A percentile compares a stretch with the other conserved stretches of the same genome.
Evolutionary conservation across 2,113 vertebrate genomes (phyloP).

Genomic region (Caranx ignobilis): DNA sequence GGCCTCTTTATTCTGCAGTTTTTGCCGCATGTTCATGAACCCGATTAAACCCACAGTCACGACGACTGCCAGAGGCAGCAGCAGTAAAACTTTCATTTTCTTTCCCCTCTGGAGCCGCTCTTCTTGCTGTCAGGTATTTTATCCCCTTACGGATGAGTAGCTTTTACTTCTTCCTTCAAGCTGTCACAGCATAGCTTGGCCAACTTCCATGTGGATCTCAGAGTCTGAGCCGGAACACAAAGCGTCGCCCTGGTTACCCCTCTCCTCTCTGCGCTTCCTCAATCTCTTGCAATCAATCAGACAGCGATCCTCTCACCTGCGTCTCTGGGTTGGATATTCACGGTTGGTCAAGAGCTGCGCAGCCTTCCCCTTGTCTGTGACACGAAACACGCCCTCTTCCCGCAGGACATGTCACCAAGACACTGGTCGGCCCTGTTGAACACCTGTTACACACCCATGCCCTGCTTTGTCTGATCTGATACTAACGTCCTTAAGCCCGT

Average conservation of each 20-base stretch:
- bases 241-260: background rate
- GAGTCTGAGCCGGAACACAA: too few relatives aligned
- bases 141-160: background rate
- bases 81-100: constrained; percentile 47
- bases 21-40: constrained; percentile 39
- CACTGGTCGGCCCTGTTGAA: background rate
- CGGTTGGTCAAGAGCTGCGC: background rate
- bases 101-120: background rate
- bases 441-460: background rate
- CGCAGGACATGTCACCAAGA: accelerated
- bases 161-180: background rate
- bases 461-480: too few relatives aligned
- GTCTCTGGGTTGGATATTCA: accelerated
- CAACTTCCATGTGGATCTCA: background rate
- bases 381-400: constrained; percentile 26
- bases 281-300: background rate
- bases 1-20: background rate
- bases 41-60: constrained; percentile 43
- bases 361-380: too few relatives aligned
- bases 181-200: background rate
- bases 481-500: too few relatives aligned
- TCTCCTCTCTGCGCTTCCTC: background rate
- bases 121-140: background rate
- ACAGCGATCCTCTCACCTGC: constrained; percentile 14
- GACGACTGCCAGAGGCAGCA: constrained; percentile 20